Percentiles rank a stretch among this genome's conserved stretches.
phyloP scores from a whole-genome alignment of 92 coral and sea anemone genomes.

The Zoanthus gigantus region DNA sequence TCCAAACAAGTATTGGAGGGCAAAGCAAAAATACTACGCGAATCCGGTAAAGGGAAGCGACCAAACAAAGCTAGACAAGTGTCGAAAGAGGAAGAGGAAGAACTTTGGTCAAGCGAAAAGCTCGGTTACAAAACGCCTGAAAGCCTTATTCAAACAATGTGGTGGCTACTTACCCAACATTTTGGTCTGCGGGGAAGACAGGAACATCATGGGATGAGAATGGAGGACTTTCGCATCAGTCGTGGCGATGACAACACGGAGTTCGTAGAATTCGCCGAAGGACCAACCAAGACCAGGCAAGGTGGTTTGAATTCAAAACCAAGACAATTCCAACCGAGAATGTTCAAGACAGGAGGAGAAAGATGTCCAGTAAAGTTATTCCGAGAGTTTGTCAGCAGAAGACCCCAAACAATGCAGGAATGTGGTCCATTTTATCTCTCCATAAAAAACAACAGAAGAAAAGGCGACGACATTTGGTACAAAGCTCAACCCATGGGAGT shows the following conservation, averaged over 20 bases:
- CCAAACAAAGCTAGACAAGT: conserved; percentile 50
- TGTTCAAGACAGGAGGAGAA: conserved; percentile 57
- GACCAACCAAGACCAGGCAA: conserved; percentile 17
- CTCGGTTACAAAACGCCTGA: conserved; percentile 52
- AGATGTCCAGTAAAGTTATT: conserved; percentile 60
- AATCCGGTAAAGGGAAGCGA: conserved; percentile 42
- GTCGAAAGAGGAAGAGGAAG: conserved; percentile 60
- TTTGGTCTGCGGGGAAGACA: conserved; percentile 71
- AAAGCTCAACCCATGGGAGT: conserved; percentile 62
- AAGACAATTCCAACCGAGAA: conserved; percentile 58
- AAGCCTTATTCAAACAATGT: conserved; percentile 22
- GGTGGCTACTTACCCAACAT: background rate
- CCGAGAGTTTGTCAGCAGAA: conserved; percentile 41
- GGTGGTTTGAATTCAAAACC: conserved; percentile 23
- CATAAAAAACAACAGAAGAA: conserved; percentile 12
- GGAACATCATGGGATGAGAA: conserved; percentile 60
- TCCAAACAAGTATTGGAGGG: conserved; percentile 69
- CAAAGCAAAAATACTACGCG: conserved; percentile 41
- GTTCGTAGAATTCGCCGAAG: conserved; percentile 61
- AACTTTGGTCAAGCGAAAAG: conserved; percentile 53
- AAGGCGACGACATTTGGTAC: conserved; percentile 42
- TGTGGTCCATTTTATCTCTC: conserved; percentile 58
- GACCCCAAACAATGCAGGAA: conserved; percentile 24
- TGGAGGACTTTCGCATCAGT: conserved; percentile 42
- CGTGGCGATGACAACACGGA: conserved; percentile 59